Percentiles rank a stretch among this genome's conserved stretches.
phyloP scores from a whole-genome alignment of 2,888 invertebrate species.

The Steinernema hermaphroditum region DNA sequence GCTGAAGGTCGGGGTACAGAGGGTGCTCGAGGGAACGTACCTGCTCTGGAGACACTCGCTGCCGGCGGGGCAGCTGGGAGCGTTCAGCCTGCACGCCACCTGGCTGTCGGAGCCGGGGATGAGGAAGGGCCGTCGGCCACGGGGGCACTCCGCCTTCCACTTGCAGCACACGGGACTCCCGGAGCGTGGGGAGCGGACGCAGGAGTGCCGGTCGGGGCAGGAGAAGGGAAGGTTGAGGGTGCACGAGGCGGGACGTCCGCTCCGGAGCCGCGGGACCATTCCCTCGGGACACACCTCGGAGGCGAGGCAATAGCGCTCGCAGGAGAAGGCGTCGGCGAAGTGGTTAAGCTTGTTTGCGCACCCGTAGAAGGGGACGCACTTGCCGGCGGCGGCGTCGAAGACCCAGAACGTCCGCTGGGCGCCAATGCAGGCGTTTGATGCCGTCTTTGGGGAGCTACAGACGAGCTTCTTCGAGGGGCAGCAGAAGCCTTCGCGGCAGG shows the following conservation, averaged over 20 bases:
- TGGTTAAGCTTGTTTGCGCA: slow-evolving; percentile 63
- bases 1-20: too few species aligned
- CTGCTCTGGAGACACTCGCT: slow-evolving; percentile 61
- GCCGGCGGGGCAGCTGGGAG: slow-evolving; percentile 60
- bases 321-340: slow-evolving; percentile 31
- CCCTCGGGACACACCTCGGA: not conserved
- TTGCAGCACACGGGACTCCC: slow-evolving; percentile 62
- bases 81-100: slow-evolving; percentile 61
- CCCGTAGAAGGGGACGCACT: slow-evolving; percentile 60
- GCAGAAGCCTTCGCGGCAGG: slow-evolving; percentile 56
- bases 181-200: slow-evolving; percentile 55
- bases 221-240: slow-evolving; percentile 52
- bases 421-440: slow-evolving; percentile 53
- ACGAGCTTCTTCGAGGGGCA: slow-evolving; percentile 60
- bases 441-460: slow-evolving; percentile 53
- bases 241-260: slow-evolving; percentile 36
- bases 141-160: slow-evolving; percentile 57
- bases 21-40: too few species aligned
- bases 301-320: not conserved
- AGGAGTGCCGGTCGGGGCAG: slow-evolving; percentile 60
- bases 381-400: slow-evolving; percentile 53
- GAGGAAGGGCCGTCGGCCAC: slow-evolving; percentile 56
- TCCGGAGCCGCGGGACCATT: not conserved
- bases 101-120: slow-evolving; percentile 64
- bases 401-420: slow-evolving; percentile 58